phyloP scores from a whole-genome alignment of 2,113 vertebrate genomes.

The Trichechus manatus region DNA sequence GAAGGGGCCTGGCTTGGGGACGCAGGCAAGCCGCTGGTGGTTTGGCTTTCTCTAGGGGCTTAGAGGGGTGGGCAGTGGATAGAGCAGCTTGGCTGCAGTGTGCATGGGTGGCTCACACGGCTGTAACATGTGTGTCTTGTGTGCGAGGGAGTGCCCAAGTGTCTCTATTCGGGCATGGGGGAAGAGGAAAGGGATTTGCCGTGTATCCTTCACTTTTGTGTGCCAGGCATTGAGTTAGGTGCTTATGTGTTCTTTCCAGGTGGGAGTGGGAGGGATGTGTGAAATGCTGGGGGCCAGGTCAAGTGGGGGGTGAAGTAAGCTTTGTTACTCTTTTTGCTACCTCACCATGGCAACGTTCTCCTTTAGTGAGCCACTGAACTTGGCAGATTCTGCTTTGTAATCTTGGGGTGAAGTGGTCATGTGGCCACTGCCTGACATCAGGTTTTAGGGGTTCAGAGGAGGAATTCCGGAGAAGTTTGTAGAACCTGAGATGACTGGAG shows the following conservation, averaged over 20 bases:
- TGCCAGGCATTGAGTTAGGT: not conserved
- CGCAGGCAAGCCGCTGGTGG: not conserved
- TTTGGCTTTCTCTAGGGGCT: not conserved
- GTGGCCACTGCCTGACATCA: slow-evolving; percentile 33
- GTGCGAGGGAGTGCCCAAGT: not conserved
- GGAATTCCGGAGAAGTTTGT: slow-evolving; percentile 22
- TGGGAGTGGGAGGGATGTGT: not conserved
- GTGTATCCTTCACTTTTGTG: not conserved
- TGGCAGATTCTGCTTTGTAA: not conserved
- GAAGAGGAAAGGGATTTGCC: not conserved
- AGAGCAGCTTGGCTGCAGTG: not conserved
- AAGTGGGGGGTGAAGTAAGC: not conserved
- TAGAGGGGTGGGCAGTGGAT: no score
- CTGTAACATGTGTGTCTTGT: not conserved
- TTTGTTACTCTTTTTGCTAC: not conserved
- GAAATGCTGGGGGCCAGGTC: not conserved
- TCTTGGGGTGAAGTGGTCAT: slow-evolving; percentile 30
- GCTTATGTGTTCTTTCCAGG: not conserved
- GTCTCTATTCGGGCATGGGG: not conserved
- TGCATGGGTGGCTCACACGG: not conserved
- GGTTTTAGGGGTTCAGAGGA: not conserved
- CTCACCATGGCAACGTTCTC: slow-evolving; percentile 51
- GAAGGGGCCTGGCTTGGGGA: no score
- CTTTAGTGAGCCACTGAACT: not conserved
- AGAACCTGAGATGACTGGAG: not conserved